Evolutionary conservation across 2,888 invertebrate genomes (phyloP).

Genomic region (Norana najaformis): DNA sequence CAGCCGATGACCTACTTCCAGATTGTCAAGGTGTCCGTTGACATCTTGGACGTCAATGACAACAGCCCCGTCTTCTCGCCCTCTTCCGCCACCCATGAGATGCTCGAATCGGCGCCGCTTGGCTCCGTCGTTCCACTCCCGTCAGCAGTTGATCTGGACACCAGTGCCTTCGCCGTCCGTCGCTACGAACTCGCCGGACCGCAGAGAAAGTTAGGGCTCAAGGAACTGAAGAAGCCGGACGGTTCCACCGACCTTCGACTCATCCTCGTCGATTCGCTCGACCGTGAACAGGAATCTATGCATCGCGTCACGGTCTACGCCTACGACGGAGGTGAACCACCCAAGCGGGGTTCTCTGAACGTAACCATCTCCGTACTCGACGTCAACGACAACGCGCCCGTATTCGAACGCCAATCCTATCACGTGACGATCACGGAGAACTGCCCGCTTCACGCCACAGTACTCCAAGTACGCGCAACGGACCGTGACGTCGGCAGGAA

Average conservation of each 20-base stretch:
- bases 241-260: slow-evolving; percentile 57
- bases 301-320: slow-evolving; percentile 81
- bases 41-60: slow-evolving; percentile 42
- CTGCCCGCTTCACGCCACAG: slow-evolving; percentile 33
- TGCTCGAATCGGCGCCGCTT: slow-evolving; percentile 29
- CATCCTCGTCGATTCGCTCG: slow-evolving; percentile 35
- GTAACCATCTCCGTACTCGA: slow-evolving; percentile 41
- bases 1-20: slow-evolving; percentile 36
- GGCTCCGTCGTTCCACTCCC: slow-evolving; percentile 25
- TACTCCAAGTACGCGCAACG: slow-evolving; percentile 42
- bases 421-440: slow-evolving; percentile 41
- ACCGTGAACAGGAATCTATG: slow-evolving; percentile 38
- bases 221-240: slow-evolving; percentile 35
- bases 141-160: slow-evolving; percentile 33
- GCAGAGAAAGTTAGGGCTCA: slow-evolving; percentile 14
- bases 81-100: neutral
- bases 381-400: slow-evolving; percentile 43
- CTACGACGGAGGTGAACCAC: slow-evolving; percentile 78
- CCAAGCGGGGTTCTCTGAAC: slow-evolving; percentile 37
- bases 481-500: slow-evolving; percentile 45
- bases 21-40: slow-evolving; percentile 40
- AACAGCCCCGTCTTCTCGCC: slow-evolving; percentile 32
- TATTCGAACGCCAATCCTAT: slow-evolving; percentile 37
- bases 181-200: slow-evolving; percentile 27
- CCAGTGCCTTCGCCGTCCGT: neutral